Conservation (phyloP, 2,113 vertebrate genomes). For the Percopsis transmontana region DNA sequence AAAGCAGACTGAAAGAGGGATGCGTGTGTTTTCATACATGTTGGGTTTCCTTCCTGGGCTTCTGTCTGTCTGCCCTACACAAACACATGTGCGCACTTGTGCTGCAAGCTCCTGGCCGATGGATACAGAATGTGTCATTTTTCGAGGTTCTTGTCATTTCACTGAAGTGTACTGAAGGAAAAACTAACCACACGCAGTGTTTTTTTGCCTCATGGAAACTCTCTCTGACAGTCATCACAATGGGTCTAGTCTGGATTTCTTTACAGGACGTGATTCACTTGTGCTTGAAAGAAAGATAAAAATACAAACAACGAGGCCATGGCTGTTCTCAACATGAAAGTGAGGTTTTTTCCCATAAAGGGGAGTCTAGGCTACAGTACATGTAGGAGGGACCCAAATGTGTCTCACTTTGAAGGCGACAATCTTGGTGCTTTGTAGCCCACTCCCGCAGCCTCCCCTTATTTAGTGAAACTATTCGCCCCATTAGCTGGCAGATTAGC, state of each 20-base stretch:
- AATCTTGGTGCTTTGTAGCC: slow-evolving; percentile 8
- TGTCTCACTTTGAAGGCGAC: slow-evolving; percentile 9
- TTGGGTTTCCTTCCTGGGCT: slow-evolving; percentile 58
- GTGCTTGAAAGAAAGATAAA: not conserved
- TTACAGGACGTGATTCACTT: slow-evolving; percentile 33
- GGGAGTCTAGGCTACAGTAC: not conserved
- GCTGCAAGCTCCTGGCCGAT: too few species aligned
- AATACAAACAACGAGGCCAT: not conserved
- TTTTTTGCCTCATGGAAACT: not conserved
- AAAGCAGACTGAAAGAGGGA: slow-evolving; percentile 6
- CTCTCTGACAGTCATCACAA: slow-evolving; percentile 29
- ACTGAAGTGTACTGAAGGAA: too few species aligned
- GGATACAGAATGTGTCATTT: too few species aligned
- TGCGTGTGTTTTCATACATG: slow-evolving; percentile 56
- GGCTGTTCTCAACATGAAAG: not conserved
- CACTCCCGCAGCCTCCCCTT: slow-evolving; percentile 16
- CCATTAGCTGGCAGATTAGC: slow-evolving; percentile 45
- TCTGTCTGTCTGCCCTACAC: slow-evolving; percentile 43
- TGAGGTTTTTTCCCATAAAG: not conserved
- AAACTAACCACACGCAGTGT: too few species aligned
- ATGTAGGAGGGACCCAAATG: not conserved
- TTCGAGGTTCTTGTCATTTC: not conserved
- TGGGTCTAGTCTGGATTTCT: slow-evolving; percentile 8
- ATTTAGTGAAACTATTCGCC: slow-evolving; percentile 45
- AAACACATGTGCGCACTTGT: not conserved